Conservation (phyloP, 2,888 invertebrate species). For the Catocala sponsa region DNA sequence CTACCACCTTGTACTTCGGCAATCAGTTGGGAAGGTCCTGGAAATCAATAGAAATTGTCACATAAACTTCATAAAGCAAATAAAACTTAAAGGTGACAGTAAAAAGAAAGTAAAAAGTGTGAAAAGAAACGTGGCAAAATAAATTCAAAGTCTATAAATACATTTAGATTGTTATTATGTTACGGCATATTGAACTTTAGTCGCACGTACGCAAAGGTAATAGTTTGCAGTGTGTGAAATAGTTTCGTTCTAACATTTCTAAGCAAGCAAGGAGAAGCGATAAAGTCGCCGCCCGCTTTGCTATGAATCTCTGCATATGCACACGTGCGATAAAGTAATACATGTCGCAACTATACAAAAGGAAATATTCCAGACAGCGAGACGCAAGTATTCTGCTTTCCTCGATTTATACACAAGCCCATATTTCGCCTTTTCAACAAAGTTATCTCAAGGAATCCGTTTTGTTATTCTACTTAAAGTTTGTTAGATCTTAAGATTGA, state of each 20-base stretch:
- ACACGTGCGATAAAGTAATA: conserved; percentile 67
- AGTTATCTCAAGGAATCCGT: conserved; percentile 32
- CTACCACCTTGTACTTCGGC: conserved; percentile 69
- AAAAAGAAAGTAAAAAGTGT: conserved; percentile 35
- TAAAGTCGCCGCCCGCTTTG: conserved; percentile 63
- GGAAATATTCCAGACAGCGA: conserved; percentile 62
- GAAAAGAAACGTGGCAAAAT: conserved; percentile 44
- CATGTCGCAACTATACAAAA: conserved; percentile 59
- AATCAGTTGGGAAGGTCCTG: conserved; percentile 83
- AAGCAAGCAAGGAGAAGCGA: conserved; percentile 60
- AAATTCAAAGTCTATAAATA: conserved; percentile 41
- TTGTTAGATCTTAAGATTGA: conserved; percentile 1
- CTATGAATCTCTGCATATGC: conserved; percentile 62
- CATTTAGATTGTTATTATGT: conserved; percentile 31
- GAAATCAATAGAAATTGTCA: conserved; percentile 50
- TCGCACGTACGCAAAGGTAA: conserved; percentile 46
- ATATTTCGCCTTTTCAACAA: conserved; percentile 48
- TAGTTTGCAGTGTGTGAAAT: conserved; percentile 42
- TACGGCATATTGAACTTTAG: conserved; percentile 49
- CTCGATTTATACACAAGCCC: conserved; percentile 53
- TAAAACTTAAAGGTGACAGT: conserved; percentile 37
- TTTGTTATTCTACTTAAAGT: conserved; percentile 20
- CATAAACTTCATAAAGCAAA: conserved; percentile 23
- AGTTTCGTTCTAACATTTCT: conserved; percentile 60
- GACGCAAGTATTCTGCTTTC: conserved; percentile 53